Conservation (phyloP, 2,113 vertebrate species). For the Zingel zingel region DNA sequence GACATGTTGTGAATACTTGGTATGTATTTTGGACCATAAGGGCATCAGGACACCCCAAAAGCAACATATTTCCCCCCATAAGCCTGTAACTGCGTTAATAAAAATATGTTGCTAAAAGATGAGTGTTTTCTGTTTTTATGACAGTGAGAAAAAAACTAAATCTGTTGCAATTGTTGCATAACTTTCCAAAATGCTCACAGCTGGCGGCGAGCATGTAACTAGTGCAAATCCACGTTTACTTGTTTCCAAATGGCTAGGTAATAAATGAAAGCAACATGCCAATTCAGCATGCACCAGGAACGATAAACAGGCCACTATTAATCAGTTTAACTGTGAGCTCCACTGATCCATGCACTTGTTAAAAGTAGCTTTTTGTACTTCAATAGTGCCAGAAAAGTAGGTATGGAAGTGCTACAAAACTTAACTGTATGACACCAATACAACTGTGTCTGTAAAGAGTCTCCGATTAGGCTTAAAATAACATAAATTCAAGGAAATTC, state of each 20-base stretch:
- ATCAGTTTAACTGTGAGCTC: conserved; percentile 40
- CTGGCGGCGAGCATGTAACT: conserved; percentile 22
- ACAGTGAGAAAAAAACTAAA: conserved; percentile 5
- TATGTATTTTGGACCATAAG: not conserved
- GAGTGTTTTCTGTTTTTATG: conserved; percentile 28
- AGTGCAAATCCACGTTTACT: conserved; percentile 26
- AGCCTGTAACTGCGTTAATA: conserved; percentile 1
- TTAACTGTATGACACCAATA: not conserved
- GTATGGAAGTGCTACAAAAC: not conserved
- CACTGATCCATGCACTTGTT: conserved; percentile 9
- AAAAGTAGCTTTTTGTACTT: conserved; percentile 1
- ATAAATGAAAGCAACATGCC: conserved; percentile 27
- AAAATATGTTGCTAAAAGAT: conserved; percentile 21
- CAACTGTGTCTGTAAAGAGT: not conserved
- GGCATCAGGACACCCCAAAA: not conserved
- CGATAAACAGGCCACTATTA: conserved; percentile 20
- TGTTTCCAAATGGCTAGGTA: conserved; percentile 37
- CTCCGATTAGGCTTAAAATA: conserved; percentile 20
- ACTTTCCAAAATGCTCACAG: conserved; percentile 40
- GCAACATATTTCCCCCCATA: not conserved
- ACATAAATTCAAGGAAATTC: conserved; percentile 14
- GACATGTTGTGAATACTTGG: not conserved
- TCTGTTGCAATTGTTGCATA: conserved; percentile 29
- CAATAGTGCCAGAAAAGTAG: not conserved
- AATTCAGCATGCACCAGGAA: conserved; percentile 26